Conservation (phyloP, 1,140 invertebrate species). For the Hylaeus anthracinus region DNA sequence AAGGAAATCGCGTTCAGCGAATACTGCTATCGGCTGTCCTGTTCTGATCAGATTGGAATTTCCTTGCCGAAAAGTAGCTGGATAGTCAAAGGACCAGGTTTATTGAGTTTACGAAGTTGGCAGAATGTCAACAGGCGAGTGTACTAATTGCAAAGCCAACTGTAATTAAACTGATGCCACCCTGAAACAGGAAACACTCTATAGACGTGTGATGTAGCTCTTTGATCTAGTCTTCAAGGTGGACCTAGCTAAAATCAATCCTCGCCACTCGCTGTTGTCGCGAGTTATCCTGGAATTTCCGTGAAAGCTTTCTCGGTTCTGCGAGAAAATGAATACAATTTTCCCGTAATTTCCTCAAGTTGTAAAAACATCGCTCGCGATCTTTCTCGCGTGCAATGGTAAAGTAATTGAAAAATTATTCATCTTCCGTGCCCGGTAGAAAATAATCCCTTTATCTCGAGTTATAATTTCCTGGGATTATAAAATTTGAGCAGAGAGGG, state of each 20-base stretch:
- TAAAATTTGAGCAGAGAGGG: background rate
- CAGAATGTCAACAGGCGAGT: background rate
- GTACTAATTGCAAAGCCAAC: conserved; percentile 7
- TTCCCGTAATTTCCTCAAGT: too few relatives aligned
- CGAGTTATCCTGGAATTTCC: background rate
- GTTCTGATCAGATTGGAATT: background rate
- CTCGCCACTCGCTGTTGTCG: background rate
- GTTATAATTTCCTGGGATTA: background rate
- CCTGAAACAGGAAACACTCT: conserved; percentile 23
- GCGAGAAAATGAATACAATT: too few relatives aligned
- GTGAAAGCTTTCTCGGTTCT: background rate
- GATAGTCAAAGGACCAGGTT: conserved; percentile 17
- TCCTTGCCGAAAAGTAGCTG: background rate
- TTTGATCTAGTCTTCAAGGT: conserved; percentile 48
- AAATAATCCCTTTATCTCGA: background rate
- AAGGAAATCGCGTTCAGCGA: too few relatives aligned
- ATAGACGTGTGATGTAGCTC: conserved; percentile 23
- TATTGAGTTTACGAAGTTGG: conserved; percentile 47
- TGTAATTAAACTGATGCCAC: conserved; percentile 49
- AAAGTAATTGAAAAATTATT: background rate
- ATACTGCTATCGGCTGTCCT: too few relatives aligned
- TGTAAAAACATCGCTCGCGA: too few relatives aligned
- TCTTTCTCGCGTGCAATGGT: background rate
- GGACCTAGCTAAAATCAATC: background rate
- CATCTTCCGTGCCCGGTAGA: background rate